These are phyloP conservation scores for Drosophila insularis DNA, from an alignment of 1,140 invertebrate genomes.

Conservation along the genomic window DNA sequence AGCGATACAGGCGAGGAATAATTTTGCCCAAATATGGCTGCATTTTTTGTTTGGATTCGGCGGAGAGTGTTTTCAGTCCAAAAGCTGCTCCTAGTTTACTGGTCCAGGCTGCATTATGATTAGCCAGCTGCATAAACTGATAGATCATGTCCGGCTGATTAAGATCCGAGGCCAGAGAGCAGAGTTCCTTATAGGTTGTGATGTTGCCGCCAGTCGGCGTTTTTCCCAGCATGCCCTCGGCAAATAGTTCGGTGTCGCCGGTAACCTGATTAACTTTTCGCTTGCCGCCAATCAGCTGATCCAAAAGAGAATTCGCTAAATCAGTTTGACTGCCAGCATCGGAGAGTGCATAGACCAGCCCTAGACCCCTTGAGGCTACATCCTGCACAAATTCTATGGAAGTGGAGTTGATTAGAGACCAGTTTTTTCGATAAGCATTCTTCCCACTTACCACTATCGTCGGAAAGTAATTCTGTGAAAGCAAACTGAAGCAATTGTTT, in stretches of 20 bases:
- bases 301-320: constrained; percentile 90
- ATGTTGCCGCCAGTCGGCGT: constrained; percentile 91
- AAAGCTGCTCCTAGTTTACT: constrained; percentile 96
- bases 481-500: constrained; percentile 89
- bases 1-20: constrained; percentile 94
- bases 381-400: constrained; percentile 92
- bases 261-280: constrained; percentile 89
- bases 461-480: constrained; percentile 94
- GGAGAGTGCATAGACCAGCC: constrained; percentile 92
- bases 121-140: constrained; percentile 97
- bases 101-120: constrained; percentile 97
- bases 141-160: constrained; percentile 97
- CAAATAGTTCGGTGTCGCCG: constrained; percentile 93
- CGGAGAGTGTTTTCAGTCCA: constrained; percentile 93
- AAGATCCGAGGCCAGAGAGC: constrained; percentile 94
- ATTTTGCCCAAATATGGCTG: constrained; percentile 92
- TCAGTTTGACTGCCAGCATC: constrained; percentile 87
- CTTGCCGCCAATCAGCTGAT: constrained; percentile 92
- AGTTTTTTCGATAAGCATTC: not conserved
- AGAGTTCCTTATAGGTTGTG: constrained; percentile 96
- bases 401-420: not conserved
- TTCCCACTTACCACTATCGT: constrained; percentile 91
- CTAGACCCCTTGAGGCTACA: constrained; percentile 94
- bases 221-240: constrained; percentile 92
- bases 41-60: constrained; percentile 91